These are phyloP conservation scores for Andrena haemorrhoa DNA, from an alignment of 2,888 invertebrate genomes.

Conservation along the genomic window DNA sequence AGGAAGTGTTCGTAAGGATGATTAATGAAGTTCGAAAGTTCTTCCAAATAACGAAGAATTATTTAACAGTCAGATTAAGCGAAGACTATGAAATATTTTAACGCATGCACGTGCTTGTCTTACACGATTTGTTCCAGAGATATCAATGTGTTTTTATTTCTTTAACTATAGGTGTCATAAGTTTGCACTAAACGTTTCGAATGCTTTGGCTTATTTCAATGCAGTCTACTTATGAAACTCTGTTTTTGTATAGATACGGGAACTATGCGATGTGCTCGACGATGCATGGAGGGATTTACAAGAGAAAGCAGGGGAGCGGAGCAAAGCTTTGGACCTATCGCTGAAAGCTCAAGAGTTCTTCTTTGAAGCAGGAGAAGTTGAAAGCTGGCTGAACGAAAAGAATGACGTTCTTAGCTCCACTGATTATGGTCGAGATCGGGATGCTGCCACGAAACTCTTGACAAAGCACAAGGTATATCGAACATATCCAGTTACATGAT, in stretches of 20 bases:
- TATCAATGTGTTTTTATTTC: not conserved
- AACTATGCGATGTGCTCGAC: conserved; percentile 90
- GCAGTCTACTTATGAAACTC: conserved; percentile 27
- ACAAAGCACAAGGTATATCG: conserved; percentile 94
- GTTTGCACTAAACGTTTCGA: conserved; percentile 7
- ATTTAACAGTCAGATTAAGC: not conserved
- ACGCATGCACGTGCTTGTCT: conserved; percentile 53
- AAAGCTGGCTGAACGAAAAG: conserved; percentile 96
- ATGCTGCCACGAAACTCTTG: conserved; percentile 95
- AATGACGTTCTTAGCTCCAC: conserved; percentile 92
- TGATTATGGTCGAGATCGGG: conserved; percentile 95
- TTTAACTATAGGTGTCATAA: conserved; percentile 3
- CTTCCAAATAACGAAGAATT: not conserved
- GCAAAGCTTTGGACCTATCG: conserved; percentile 93
- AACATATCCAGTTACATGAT: conserved; percentile 4
- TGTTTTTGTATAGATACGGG: conserved; percentile 87
- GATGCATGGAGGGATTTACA: conserved; percentile 91
- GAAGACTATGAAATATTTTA: not conserved
- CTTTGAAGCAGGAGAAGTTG: conserved; percentile 96
- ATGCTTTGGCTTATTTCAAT: conserved; percentile 3
- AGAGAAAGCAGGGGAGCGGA: conserved; percentile 89
- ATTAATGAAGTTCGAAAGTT: not conserved
- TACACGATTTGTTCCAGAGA: conserved; percentile 12
- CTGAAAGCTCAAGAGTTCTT: conserved; percentile 96
- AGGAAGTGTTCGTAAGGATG: conserved; percentile 16